Evolutionary conservation across 2,797 vertebrate genomes (phyloP), one percentile per base, ranked within the genome.

Genomic region (Australoheros facetus): DNA sequence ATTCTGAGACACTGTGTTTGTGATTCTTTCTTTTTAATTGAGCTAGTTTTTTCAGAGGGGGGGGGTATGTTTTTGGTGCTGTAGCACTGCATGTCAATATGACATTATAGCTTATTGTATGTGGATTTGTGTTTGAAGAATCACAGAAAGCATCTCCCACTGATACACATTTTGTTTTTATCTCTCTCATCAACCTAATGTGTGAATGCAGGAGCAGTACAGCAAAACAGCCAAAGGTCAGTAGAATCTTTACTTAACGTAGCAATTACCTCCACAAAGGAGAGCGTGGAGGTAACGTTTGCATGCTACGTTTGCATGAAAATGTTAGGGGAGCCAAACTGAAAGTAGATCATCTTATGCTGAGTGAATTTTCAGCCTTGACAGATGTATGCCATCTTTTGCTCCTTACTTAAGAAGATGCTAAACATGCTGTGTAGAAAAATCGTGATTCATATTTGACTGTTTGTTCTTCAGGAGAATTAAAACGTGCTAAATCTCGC

Each of bases 401-500:
- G 23, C 21, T 5, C 21, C 39, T 19, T 23, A 23, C 39, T 64
- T 3, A 17, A 28, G 60, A 64, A 26, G 3, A 55, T 17, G 37
- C 60, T 39, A 45, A 45, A 66, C 23, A 48, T 48, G 10, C 23
- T 66, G 16, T 1, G 10, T 69, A 48, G 26, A 69, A 17, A 17
- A 51, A 1, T 48, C 26, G 23, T 28, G 2, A 39, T 4, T 59
- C 7, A 12, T 59, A 16, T n/a, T 53, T 79, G 10, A 14, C 42
- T 19, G 26, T 80, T 69, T 85, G 37, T 59, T 54, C 69, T 26
- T 54, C 87, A 95, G 94, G 93, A 74, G 94, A 91, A 23, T 94
- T 94, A 78, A 95, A 93, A 80, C 92, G 96, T 85, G 94, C 92
- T 85, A 93, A 94, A 91, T 94, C 94, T n/a, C 91, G 91, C 82